Percentiles rank a stretch among this genome's conserved stretches.
phyloP scores from a whole-genome alignment of 2,113 vertebrate genomes.

The Oxyura jamaicensis region DNA sequence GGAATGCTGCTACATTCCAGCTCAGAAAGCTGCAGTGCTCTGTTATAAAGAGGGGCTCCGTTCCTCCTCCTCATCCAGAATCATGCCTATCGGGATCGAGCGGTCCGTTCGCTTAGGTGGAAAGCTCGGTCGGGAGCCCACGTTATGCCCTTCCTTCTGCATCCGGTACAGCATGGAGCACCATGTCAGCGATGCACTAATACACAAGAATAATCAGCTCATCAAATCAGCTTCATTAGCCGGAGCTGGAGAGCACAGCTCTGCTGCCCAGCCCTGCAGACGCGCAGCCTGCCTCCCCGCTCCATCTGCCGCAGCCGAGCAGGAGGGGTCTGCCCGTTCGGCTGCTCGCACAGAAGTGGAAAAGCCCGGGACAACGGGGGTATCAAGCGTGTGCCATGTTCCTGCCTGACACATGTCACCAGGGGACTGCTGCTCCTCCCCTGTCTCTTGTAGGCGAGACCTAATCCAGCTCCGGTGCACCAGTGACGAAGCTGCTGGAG shows the following conservation, averaged over 20 bases:
- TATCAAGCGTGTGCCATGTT: slow-evolving; percentile 21
- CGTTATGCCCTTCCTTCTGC: slow-evolving; percentile 36
- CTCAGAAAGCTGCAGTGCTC: slow-evolving; percentile 61
- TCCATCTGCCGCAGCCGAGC: slow-evolving; percentile 69
- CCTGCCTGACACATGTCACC: slow-evolving; percentile 44
- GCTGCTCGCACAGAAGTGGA: slow-evolving; percentile 26
- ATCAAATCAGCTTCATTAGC: slow-evolving; percentile 70
- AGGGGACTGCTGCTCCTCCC: slow-evolving; percentile 19
- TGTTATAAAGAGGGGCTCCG: slow-evolving; percentile 48
- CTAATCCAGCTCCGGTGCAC: not conserved
- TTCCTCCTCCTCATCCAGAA: slow-evolving; percentile 28
- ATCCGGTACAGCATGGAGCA: slow-evolving; percentile 33
- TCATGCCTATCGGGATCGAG: not conserved
- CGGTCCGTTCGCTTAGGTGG: slow-evolving; percentile 2
- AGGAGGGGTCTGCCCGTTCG: slow-evolving; percentile 51
- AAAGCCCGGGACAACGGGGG: slow-evolving; percentile 26
- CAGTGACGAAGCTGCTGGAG: not conserved
- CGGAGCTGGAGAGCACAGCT: slow-evolving; percentile 53
- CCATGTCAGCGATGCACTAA: slow-evolving; percentile 50
- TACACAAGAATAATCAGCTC: slow-evolving; percentile 72
- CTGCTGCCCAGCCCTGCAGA: slow-evolving; percentile 59
- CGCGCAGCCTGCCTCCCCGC: slow-evolving; percentile 54
- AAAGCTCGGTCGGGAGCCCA: not conserved
- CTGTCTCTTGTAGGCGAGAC: not conserved
- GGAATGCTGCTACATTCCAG: slow-evolving; percentile 70